Evolutionary conservation across 2,113 vertebrate species (phyloP), one percentile per base, ranked within the genome.

Genomic region (Scomber scombrus): DNA sequence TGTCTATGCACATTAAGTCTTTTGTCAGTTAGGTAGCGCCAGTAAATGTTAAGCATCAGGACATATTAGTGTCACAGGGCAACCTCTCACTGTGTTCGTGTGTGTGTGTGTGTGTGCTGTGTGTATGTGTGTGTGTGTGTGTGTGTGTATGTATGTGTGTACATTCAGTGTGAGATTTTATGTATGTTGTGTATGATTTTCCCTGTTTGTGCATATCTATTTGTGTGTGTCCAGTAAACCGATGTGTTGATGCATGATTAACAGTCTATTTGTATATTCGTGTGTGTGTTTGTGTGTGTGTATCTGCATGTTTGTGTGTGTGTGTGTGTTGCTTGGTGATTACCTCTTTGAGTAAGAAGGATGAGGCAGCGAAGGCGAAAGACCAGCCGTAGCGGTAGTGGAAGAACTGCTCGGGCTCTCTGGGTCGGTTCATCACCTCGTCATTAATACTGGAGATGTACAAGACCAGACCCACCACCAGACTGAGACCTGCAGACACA

Each of bases 371-470:
- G 19, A 97, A 97, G 72, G 97, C 96, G 13, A 97, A 98, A 19
- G 97, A 97, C 97, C 97, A 97, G 60, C 97, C 97, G 0, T 97
- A 98, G 77, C 83, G 96, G 61, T 97, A 97, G 69, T 96, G 95
- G 84, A 98, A 98, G 84, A 97, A 97, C 85, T 96, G 96, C 86
- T 97, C 97, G 0, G 97, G 94, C 71, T 97, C 96, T 76, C 97
- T 93, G 34, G 97, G 97, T 45, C 97, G 90, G 90, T 97, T 98
- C 97, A 97, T 97, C 89, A 98, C 97, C 89, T 97, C 97, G 1
- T 98, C 97, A 0, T 98, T 98, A 67, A 98, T 97, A 76, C 96
- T 97, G 87, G 97, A 98, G 88, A 98, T 98, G 67, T 98, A 98
- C 18, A 97, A 88, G 68, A 98, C 97, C 87, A 97, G 88, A 21